Evolutionary conservation across 2,113 vertebrate species (phyloP).

Genomic region (Psammodynastes pulverulentus): DNA sequence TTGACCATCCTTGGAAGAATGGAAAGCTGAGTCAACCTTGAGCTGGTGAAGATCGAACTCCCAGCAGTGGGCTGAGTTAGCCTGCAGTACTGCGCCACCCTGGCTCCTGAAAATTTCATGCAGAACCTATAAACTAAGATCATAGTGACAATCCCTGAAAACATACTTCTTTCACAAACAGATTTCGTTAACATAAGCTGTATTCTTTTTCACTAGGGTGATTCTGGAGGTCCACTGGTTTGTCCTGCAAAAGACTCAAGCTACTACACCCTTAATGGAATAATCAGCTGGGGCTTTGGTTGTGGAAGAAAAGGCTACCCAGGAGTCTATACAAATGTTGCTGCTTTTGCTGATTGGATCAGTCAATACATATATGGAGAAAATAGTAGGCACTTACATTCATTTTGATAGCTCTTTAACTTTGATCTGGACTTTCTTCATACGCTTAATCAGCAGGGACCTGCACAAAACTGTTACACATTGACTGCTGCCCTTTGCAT

Average conservation of each 20-base stretch:
- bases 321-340: slow-evolving; percentile 56
- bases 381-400: slow-evolving; percentile 28
- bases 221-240: slow-evolving; percentile 60
- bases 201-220: slow-evolving; percentile 48
- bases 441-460: background rate
- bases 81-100: too few species aligned
- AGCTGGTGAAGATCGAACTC: too few species aligned
- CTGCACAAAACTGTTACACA: background rate
- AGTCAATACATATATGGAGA: slow-evolving; percentile 35
- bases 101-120: background rate
- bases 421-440: background rate
- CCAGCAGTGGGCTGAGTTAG: too few species aligned
- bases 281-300: slow-evolving; percentile 56
- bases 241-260: slow-evolving; percentile 47
- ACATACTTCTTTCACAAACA: background rate
- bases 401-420: background rate
- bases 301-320: slow-evolving; percentile 54
- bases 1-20: too few species aligned
- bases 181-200: background rate
- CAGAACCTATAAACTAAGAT: background rate
- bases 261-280: slow-evolving; percentile 55
- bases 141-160: background rate
- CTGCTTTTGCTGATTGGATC: slow-evolving; percentile 58
- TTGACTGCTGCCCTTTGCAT: background rate
- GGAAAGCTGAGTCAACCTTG: too few species aligned